These are phyloP conservation scores for Potamilus streckersoni DNA, from an alignment of 1,140 invertebrate genomes.

Conservation along the genomic window DNA sequence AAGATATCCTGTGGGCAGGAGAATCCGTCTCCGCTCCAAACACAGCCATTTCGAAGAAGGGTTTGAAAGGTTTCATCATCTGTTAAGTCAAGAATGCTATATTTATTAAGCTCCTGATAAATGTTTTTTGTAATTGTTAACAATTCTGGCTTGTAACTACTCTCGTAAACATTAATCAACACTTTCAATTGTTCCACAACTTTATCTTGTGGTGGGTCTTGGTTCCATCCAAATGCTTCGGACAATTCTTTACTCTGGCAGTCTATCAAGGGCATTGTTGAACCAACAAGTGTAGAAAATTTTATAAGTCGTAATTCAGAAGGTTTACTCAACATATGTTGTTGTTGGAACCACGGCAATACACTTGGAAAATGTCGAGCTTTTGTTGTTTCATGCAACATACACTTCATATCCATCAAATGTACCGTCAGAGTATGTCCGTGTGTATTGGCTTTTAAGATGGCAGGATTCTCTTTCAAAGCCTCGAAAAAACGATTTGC, in stretches of 20 bases:
- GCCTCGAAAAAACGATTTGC: too few relatives aligned
- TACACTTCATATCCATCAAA: too few relatives aligned
- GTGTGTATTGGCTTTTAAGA: too few relatives aligned
- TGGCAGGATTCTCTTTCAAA: too few relatives aligned
- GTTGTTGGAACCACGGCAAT: too few relatives aligned
- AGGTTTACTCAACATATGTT: background rate
- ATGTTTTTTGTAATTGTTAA: conserved; percentile 1
- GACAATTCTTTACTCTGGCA: conserved; percentile 3
- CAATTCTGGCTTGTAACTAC: background rate
- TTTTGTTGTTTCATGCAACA: too few relatives aligned
- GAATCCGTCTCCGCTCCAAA: conserved; percentile 15
- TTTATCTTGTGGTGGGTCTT: background rate
- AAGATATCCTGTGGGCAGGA: background rate
- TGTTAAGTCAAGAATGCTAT: background rate
- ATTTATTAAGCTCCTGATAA: conserved; percentile 4
- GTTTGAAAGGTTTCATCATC: background rate
- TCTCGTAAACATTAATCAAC: conserved; percentile 1
- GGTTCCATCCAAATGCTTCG: background rate
- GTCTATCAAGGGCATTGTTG: background rate
- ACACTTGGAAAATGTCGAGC: too few relatives aligned
- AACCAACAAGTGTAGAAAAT: background rate
- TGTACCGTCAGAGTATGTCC: too few relatives aligned
- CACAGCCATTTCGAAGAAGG: background rate
- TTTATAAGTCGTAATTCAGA: background rate
- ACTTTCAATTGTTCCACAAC: conserved; percentile 7